phyloP scores from a whole-genome alignment of 2,797 vertebrate species.

The Acrossocheilus fasciatus region DNA sequence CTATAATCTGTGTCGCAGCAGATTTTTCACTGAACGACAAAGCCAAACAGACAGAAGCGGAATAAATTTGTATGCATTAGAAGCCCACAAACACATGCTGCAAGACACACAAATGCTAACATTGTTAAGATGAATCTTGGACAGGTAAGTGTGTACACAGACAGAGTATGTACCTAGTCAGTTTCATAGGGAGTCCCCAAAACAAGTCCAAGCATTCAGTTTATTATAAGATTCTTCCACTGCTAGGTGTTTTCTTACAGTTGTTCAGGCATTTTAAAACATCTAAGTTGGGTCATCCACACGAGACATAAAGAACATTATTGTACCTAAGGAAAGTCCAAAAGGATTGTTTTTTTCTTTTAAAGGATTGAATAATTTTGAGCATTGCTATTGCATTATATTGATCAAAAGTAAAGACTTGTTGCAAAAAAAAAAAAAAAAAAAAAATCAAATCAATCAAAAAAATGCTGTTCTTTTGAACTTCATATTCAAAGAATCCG shows the following conservation, averaged over 20 bases:
- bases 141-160: background rate
- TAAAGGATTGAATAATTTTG: background rate
- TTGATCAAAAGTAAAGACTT: background rate
- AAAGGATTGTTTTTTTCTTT: background rate
- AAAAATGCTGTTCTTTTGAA: background rate
- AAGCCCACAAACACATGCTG: conserved; percentile 13
- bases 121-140: background rate
- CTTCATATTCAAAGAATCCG: background rate
- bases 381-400: background rate
- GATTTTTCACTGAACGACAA: conserved; percentile 50
- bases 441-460: background rate
- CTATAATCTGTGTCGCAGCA: conserved; percentile 56
- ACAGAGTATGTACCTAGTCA: background rate
- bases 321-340: background rate
- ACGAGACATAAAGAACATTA: background rate
- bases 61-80: conserved; percentile 42
- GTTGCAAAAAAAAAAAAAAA: background rate
- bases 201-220: background rate
- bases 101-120: background rate
- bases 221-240: background rate
- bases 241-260: background rate
- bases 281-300: background rate
- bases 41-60: conserved; percentile 30
- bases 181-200: background rate
- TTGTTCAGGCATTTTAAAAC: background rate